These are phyloP conservation scores for Xenopus petersii DNA, from an alignment of 2,797 vertebrate genomes.

Conservation along the genomic window DNA sequence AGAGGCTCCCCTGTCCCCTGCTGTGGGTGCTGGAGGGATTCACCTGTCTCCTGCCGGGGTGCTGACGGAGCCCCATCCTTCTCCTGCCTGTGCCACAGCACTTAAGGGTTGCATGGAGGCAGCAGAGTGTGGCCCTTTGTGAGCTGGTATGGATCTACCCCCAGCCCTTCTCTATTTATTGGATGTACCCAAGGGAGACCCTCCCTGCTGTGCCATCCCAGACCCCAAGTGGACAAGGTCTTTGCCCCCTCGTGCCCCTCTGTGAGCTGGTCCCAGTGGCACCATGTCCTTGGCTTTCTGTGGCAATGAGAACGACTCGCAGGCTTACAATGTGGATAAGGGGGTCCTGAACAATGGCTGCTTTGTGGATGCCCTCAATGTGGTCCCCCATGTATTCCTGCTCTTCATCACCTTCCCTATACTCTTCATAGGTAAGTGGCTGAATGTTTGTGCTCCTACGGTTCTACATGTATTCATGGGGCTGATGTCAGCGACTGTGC, in stretches of 20 bases:
- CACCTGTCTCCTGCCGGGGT: not conserved
- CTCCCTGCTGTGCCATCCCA: not conserved
- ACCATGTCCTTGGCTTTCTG: conserved; percentile 96
- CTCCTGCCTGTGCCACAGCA: not conserved
- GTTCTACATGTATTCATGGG: no score
- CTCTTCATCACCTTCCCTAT: conserved; percentile 99
- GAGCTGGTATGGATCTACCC: conserved; percentile 18
- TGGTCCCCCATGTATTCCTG: conserved; percentile 95
- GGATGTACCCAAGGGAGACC: not conserved
- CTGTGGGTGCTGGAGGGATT: not conserved
- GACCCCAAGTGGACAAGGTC: not conserved
- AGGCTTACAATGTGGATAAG: conserved; percentile 87
- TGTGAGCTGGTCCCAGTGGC: conserved; percentile 64
- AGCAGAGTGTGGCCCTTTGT: not conserved
- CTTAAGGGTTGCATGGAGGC: not conserved
- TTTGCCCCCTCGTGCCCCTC: not conserved
- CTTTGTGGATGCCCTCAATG: conserved; percentile 94
- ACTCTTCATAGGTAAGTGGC: conserved; percentile 92
- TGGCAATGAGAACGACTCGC: conserved; percentile 85
- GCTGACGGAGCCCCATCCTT: not conserved
- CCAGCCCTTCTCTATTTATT: not conserved
- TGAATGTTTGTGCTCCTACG: not conserved
- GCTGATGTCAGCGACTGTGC: not conserved
- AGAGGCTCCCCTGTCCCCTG: no score
- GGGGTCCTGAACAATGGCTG: conserved; percentile 96